Base-by-base conservation (phyloP, 1,140 invertebrate genomes). In the Plodia interpunctella region DNA sequence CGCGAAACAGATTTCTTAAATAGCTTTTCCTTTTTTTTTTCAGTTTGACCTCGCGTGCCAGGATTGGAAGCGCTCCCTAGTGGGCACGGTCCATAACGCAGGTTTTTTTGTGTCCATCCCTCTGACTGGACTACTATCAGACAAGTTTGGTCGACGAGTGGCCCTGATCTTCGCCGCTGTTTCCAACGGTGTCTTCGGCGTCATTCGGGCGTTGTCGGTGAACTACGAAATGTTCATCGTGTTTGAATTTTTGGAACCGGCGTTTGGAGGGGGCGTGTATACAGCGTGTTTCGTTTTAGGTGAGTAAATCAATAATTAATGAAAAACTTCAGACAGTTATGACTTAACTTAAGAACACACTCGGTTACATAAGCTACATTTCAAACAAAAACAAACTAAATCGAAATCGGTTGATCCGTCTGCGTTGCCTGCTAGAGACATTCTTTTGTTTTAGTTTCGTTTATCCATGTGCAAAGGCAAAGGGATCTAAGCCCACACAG, bases 41-140 rank as follows among this genome's bases (percentile, higher is more conserved):
- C 80, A 89, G 87, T 89, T 89, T 61, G 63, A 89, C 57, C 82
- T 89, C 19, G 87, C 70, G 32, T 89, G 87, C 30, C 80, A 94
- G 72, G 90, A 92, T 66, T 95, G 94, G 94, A 94, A 94, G 81
- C 78, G 94, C 15, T 91, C 93, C 0, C 72, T 95, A 15, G 92
- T 95, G 0, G 94, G 94, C 8, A 94, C 94, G 1, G 90, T 94
- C 9, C 94, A 94, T 69, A 94, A 93, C 66, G 80, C 93, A 17
- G 94, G 94, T 13, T 93, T 94, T 74, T 94, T 95, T 73, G 76
- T 94, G 38, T 93, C 94, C 8, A 90, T 95, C 49, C 92, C 93
- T 2, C 86, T 95, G n/a, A 91, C 92, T 8, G 94, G 94, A 11
- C 84, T 93, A 35, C 76, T 94, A 9, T 94, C 94, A 0, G 94